phyloP scores from a whole-genome alignment of 2,113 vertebrate species.

The Galbula dea region DNA sequence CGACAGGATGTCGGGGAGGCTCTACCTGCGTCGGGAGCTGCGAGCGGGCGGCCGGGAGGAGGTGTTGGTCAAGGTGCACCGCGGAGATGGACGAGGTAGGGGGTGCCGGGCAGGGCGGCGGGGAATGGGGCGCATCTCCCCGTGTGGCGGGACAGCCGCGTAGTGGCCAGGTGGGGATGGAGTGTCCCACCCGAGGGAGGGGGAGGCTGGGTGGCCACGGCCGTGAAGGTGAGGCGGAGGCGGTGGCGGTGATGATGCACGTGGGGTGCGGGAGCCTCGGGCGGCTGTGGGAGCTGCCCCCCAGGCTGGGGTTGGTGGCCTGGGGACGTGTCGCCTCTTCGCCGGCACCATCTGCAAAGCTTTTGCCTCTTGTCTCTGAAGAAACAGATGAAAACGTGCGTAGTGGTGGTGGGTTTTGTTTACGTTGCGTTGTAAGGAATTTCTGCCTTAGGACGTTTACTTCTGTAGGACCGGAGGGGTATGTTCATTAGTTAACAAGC shows the following conservation, averaged over 20 bases:
- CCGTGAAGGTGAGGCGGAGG: neutral
- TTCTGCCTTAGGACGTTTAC: neutral
- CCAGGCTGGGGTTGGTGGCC: neutral
- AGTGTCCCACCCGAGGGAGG: too few species aligned
- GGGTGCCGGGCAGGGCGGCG: neutral
- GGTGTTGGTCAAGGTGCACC: slow-evolving; percentile 79
- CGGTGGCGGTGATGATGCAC: neutral
- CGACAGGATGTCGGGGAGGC: slow-evolving; percentile 80
- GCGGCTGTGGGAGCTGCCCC: neutral
- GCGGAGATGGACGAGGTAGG: slow-evolving; percentile 72
- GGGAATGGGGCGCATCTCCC: neutral
- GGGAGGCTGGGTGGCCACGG: neutral
- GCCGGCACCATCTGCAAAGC: too few species aligned
- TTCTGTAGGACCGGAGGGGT: neutral
- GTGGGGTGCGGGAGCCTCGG: neutral
- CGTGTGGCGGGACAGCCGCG: neutral
- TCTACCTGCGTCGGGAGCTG: slow-evolving; percentile 76
- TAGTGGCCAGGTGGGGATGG: neutral
- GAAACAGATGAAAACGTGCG: neutral
- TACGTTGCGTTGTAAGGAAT: neutral
- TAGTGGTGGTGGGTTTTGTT: neutral
- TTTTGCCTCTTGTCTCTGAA: neutral
- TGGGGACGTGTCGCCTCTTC: neutral
- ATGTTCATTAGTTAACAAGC: neutral
- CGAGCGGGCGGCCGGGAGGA: slow-evolving; percentile 64